Evolutionary conservation across 2,797 vertebrate genomes (phyloP).

Genomic region (Oryzias sinensis): DNA sequence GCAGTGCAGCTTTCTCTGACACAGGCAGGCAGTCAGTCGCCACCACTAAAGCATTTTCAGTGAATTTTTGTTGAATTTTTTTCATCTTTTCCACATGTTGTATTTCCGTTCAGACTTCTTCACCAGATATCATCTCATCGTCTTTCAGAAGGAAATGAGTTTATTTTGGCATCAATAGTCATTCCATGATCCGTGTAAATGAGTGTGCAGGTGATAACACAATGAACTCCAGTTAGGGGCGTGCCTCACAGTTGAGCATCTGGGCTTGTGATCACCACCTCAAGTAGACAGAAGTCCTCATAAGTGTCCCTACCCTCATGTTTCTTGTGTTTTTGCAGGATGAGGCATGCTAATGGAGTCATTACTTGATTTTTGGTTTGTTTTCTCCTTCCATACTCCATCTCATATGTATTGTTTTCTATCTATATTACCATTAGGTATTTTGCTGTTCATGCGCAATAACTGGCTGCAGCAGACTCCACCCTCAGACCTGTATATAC

Average conservation of each 20-base stretch:
- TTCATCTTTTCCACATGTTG: constrained; percentile 42
- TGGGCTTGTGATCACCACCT: constrained; percentile 41
- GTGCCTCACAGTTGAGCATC: constrained; percentile 45
- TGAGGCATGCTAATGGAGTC: constrained; percentile 72
- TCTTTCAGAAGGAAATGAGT: constrained; percentile 18
- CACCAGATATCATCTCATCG: constrained; percentile 37
- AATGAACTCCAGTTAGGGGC: constrained; percentile 80
- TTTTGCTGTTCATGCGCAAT: constrained; percentile 73
- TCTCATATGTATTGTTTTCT: constrained; percentile 72
- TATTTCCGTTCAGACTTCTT: constrained; percentile 19
- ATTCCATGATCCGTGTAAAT: constrained; percentile 46
- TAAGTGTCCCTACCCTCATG: constrained; percentile 49
- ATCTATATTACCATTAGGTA: constrained; percentile 70
- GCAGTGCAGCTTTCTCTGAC: constrained; percentile 10
- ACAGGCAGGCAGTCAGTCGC: constrained; percentile 39
- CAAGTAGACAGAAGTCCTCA: constrained; percentile 32
- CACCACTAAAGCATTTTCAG: constrained; percentile 21
- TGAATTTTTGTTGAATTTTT: constrained; percentile 40
- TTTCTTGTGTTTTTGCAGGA: constrained; percentile 59
- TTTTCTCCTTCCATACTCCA: constrained; percentile 66
- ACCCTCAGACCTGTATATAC: constrained; percentile 66
- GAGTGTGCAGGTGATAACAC: constrained; percentile 66
- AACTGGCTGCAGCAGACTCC: constrained; percentile 53
- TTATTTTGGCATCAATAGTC: constrained; percentile 33
- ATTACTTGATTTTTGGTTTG: constrained; percentile 43